Base-by-base conservation (phyloP, 2,113 vertebrate species). In the Pterocles orientalis region DNA sequence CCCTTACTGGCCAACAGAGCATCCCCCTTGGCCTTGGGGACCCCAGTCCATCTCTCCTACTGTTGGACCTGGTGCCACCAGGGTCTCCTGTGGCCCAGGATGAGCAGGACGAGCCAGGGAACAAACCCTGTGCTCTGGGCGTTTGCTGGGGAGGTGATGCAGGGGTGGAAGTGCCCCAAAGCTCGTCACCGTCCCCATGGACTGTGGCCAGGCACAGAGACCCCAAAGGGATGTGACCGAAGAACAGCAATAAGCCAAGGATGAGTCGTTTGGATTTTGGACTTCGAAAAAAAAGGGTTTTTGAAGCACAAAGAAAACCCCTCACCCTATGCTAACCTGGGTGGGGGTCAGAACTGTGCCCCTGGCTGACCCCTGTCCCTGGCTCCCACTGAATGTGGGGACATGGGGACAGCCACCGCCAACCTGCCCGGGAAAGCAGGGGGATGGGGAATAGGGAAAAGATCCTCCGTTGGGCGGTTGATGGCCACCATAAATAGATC, bases 401-500 rank as follows among this genome's bases (percentile, higher is more conserved):
- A 80, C 51, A 1, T 1, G 2, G 58, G 68, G 77, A 51, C 6
- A 1, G 79, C 26, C 90, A 28, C 45, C 0, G 9, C 66, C 65
- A 91, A 70, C 57, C 92, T 53, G 77, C 86, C 81, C 36, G 72
- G 82, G 77, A 86, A 62, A 94, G 84, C 91, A 92, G 64, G 94
- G 92, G 93, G 96, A 97, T 88, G 96, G 95, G 97, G 92, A 97
- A 96, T 93, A 97, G 98, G 98, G 98, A 98, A 95, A 98, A 97
- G 98, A 98, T 98, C 98, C 98, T 98, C 84, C 33, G 53, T 12
- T 51, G 96, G 96, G 97, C 41, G 97, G 97, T 96, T 98, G 98
- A 98, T 98, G 97, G 97, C 97, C 75, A 96, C 98, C 78, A 97
- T 98, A 98, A 98, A 98, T 98, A 98, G 98, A 98, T 98, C 97